Evolutionary conservation across 2,113 vertebrate species (phyloP).

Genomic region (Microtus montanus): DNA sequence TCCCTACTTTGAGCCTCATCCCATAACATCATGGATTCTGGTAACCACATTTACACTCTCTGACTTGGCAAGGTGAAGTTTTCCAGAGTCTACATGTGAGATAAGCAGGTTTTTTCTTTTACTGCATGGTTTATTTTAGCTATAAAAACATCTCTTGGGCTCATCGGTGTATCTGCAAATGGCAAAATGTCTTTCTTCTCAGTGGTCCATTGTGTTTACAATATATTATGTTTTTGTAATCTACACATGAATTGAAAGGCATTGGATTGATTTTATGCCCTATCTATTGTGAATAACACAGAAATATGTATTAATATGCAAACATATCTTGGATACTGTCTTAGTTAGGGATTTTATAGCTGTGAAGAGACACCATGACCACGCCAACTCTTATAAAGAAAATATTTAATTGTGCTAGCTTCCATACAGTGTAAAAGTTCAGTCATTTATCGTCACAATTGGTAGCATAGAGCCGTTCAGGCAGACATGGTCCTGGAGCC

Average conservation of each 20-base stretch:
- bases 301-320: neutral
- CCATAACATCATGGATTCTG: neutral
- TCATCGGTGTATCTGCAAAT: neutral
- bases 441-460: neutral
- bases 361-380: neutral
- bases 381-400: neutral
- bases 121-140: neutral
- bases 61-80: too few relatives aligned
- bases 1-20: neutral
- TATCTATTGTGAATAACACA: neutral
- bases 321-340: neutral
- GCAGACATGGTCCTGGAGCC: neutral
- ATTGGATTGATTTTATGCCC: neutral
- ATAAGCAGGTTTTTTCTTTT: neutral
- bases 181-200: neutral
- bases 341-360: neutral
- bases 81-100: neutral
- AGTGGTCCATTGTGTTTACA: neutral
- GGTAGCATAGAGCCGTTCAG: neutral
- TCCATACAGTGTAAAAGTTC: neutral
- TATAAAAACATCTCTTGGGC: neutral
- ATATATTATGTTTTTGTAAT: neutral
- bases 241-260: neutral
- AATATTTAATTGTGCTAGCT: neutral
- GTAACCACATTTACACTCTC: neutral